Percentiles rank a stretch among this genome's conserved stretches.
Conservation (phyloP, 2,797 vertebrate species). For the Acanthurus leucopareius region DNA sequence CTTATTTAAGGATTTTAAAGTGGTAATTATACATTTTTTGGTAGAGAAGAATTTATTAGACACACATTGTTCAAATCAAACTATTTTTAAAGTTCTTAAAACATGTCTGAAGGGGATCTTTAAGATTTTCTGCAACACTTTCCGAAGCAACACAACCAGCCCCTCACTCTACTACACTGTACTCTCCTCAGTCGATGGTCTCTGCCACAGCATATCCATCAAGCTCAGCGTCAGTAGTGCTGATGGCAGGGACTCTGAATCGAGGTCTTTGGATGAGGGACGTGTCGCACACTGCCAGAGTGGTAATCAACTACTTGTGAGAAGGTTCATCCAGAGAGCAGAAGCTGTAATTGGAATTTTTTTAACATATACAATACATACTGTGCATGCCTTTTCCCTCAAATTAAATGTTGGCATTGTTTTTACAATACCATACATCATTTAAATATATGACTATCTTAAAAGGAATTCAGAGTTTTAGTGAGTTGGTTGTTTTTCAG, state of each 20-base stretch:
- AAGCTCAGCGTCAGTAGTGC: constrained; percentile 62
- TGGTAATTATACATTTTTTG: too few species aligned
- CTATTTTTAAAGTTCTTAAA: too few species aligned
- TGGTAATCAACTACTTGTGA: constrained; percentile 49
- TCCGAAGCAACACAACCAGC: constrained; percentile 31
- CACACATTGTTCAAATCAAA: too few species aligned
- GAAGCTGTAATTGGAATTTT: constrained; percentile 14
- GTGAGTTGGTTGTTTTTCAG: not conserved
- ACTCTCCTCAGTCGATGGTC: constrained; percentile 42
- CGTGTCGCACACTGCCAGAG: constrained; percentile 32
- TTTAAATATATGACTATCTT: not conserved
- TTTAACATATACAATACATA: not conserved
- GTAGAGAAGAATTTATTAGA: too few species aligned
- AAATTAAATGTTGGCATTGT: not conserved
- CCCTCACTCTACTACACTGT: constrained; percentile 30
- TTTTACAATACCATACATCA: not conserved
- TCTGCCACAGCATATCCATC: constrained; percentile 55
- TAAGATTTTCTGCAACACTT: constrained; percentile 26
- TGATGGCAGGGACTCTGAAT: constrained; percentile 57
- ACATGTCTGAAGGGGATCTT: too few species aligned
- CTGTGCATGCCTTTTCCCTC: not conserved
- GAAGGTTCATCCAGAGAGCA: constrained; percentile 34
- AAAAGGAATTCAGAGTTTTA: not conserved
- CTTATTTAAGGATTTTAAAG: too few species aligned
- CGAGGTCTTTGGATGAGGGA: constrained; percentile 46